Evolutionary conservation across 2,113 vertebrate species (phyloP).

Genomic region (Nicator chloris): DNA sequence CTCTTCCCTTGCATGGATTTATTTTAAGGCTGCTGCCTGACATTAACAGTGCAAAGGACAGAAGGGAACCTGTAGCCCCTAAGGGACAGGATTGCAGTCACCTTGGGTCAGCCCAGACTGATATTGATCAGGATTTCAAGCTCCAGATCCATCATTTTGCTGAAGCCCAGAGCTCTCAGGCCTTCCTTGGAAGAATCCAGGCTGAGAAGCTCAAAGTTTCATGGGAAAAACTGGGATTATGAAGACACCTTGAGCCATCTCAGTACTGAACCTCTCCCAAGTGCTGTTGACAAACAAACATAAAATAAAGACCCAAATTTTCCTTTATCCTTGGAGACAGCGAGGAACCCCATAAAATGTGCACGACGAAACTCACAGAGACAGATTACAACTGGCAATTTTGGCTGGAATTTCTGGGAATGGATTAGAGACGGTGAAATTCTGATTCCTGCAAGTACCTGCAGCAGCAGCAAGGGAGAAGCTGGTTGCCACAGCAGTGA

Average conservation of each 20-base stretch:
- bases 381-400: neutral
- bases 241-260: neutral
- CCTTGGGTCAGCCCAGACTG: neutral
- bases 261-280: neutral
- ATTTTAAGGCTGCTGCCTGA: neutral
- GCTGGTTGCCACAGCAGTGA: neutral
- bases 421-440: neutral
- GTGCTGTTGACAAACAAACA: neutral
- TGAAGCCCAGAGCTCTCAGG: neutral
- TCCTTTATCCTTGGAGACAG: neutral
- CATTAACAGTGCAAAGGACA: neutral
- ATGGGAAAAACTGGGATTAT: neutral
- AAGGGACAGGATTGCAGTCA: neutral
- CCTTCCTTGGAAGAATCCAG: neutral
- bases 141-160: neutral
- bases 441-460: neutral
- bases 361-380: neutral
- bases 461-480: neutral
- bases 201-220: neutral
- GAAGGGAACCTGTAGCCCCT: neutral
- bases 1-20: neutral
- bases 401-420: neutral
- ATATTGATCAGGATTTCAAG: neutral
- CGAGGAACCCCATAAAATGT: rapidly evolving
- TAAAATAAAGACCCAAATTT: neutral